A percentile compares a stretch with the other conserved stretches of the same genome.
phyloP scores from a whole-genome alignment of 2,888 invertebrate genomes.

The Branchellion lobata region DNA sequence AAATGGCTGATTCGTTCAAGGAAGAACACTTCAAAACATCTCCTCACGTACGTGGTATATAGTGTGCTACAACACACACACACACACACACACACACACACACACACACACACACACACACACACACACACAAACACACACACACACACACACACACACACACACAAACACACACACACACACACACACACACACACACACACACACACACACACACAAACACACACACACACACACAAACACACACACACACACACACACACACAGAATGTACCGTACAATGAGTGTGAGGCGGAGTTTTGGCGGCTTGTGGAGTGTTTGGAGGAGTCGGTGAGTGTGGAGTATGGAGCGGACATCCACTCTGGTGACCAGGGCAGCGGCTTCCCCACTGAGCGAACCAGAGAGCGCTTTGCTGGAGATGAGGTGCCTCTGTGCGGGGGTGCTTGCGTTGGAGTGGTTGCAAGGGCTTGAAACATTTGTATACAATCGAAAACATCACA shows the following conservation, averaged over 20 bases:
- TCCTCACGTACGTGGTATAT: constrained; percentile 74
- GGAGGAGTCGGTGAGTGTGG: constrained; percentile 94
- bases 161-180: too few species aligned
- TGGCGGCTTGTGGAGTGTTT: constrained; percentile 95
- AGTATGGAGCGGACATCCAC: constrained; percentile 97
- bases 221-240: too few species aligned
- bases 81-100: neutral
- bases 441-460: too few species aligned
- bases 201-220: too few species aligned
- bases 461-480: too few species aligned
- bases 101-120: neutral
- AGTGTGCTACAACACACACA: too few species aligned
- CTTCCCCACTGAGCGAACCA: constrained; percentile 85
- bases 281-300: constrained; percentile 88
- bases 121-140: too few species aligned
- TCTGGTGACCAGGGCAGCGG: constrained; percentile 97
- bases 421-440: constrained; percentile 67
- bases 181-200: too few species aligned
- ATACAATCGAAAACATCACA: too few species aligned
- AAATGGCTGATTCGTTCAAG: constrained; percentile 98
- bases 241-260: too few species aligned
- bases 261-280: constrained; percentile 60
- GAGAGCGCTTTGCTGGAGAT: constrained; percentile 74
- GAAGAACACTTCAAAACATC: constrained; percentile 95
- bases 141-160: too few species aligned